Evolutionary conservation across 2,113 vertebrate genomes (phyloP).

Genomic region (Dromas ardeola): DNA sequence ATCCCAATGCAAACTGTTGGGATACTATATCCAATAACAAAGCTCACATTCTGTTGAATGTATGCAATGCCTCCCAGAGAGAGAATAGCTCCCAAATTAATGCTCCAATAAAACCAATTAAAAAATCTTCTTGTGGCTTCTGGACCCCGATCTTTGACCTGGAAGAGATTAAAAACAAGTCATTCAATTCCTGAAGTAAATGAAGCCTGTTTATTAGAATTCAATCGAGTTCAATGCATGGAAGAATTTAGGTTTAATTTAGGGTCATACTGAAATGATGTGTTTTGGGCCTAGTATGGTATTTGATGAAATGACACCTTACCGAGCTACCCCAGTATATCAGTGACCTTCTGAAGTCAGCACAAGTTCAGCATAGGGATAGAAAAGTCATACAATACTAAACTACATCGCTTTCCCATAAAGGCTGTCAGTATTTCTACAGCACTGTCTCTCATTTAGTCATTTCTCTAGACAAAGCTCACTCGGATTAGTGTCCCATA

Average conservation of each 20-base stretch:
- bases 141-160: constrained; percentile 96
- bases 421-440: not conserved
- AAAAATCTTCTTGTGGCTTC: constrained; percentile 95
- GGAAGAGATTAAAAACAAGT: not conserved
- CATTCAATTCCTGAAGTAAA: not conserved
- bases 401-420: not conserved
- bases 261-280: not conserved
- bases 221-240: not conserved
- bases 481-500: not conserved
- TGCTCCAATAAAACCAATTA: constrained; percentile 99
- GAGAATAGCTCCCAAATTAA: constrained; percentile 93
- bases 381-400: not conserved
- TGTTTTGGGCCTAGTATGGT: not conserved
- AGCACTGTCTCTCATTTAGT: not conserved
- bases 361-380: not conserved
- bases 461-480: not conserved
- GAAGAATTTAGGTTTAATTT: not conserved
- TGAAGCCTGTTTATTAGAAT: not conserved
- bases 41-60: constrained; percentile 91
- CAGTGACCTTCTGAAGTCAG: not conserved
- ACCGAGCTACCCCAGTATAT: not conserved
- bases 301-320: not conserved
- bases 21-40: constrained; percentile 85
- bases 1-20: constrained; percentile 87
- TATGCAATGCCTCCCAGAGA: constrained; percentile 93